Percentiles rank a stretch among this genome's conserved stretches.
These are phyloP conservation scores for Cossypha niveicapilla DNA, from an alignment of 2,797 vertebrate genomes.

Conservation along the genomic window DNA sequence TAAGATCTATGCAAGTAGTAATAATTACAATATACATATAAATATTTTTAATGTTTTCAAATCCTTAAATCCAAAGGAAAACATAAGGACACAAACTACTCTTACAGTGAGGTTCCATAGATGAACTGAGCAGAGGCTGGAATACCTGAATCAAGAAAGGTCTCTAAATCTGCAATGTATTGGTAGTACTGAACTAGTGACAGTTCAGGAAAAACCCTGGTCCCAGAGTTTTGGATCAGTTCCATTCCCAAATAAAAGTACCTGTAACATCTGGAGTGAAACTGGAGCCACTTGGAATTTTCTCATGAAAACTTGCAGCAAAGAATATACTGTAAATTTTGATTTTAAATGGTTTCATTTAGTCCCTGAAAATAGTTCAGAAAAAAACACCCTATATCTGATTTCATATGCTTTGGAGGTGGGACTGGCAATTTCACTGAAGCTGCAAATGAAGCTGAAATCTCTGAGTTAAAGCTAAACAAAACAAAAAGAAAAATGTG, in stretches of 20 bases:
- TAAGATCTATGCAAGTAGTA: background rate
- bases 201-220: slow-evolving; percentile 3
- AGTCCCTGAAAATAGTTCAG: background rate
- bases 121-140: background rate
- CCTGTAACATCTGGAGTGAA: background rate
- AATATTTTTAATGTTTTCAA: background rate
- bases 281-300: background rate
- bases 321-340: background rate
- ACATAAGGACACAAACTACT: background rate
- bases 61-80: background rate
- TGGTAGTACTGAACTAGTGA: background rate
- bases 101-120: background rate
- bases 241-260: background rate
- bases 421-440: slow-evolving; percentile 12
- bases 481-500: slow-evolving; percentile 25
- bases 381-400: background rate
- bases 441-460: slow-evolving; percentile 37
- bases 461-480: background rate
- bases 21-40: background rate
- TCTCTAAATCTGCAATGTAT: background rate
- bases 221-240: slow-evolving; percentile 30
- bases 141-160: background rate
- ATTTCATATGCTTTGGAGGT: slow-evolving; percentile 9
- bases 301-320: background rate
- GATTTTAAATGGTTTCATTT: slow-evolving; percentile 22